Evolutionary conservation across 53 echinoderm and acorn worm genomes (phyloP), one percentile per base, ranked within the genome.

Genomic region (Temnopleurus reevesii): DNA sequence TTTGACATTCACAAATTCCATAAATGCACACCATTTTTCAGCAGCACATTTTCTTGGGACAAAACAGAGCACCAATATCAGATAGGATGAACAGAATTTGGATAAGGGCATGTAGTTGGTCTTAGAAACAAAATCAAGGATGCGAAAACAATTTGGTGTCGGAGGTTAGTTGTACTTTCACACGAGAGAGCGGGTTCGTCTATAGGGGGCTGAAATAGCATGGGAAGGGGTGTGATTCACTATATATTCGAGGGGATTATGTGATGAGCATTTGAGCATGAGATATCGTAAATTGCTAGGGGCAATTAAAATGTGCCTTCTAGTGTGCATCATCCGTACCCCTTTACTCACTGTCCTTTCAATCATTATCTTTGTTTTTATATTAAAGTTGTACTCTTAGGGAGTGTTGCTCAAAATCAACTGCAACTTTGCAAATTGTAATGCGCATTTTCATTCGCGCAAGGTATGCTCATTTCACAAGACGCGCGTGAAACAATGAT

Each of bases 251-350:
- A 29, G 79, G 79, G 79, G 41, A 79, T 79, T 79, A 49, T 79
- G 79, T 79, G 79, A 49, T 79, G 79, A 49, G 45, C 79, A 79
- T 79, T 79, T 79, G 79, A 79, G 79, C 79, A 49, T 79, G 79
- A 46, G 46, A 46, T 79, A 71, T 71, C 71, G 71, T 71, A 71
- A 71, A 71, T 36, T 71, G 71, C 71, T 71, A 71, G 71, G 71
- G 71, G 71, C 71, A 71, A 71, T 71, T 71, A 71, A 71, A 71
- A 71, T n/a, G 41, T n/a, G n/a, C 71, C 21, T 38, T 41, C 71
- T 41, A 19, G n/a, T 21, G 71, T 41, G 15, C 41, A 19, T 71
- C 71, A 71, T n/a, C n/a, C 21, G 23, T 41, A 21, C 43, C 71
- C 71, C 71, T 36, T 2, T 38, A 66, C 71, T 38, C 41, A 56